A percentile compares a stretch with the other conserved stretches of the same genome.
Conservation (phyloP, 2,113 vertebrate species). For the Petaurus breviceps region DNA sequence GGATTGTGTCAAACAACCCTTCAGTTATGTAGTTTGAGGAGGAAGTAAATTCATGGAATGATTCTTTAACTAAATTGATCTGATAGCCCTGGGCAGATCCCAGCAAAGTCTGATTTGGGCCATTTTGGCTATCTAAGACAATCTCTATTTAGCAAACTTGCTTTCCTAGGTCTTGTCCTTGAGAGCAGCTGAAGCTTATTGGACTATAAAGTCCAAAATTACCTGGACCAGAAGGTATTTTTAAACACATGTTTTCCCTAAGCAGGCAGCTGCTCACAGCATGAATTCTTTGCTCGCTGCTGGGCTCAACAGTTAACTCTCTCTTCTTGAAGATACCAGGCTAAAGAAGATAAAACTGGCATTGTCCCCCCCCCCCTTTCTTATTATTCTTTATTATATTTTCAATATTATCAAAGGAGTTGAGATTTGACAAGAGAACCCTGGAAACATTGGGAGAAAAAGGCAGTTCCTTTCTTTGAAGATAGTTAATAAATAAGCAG, state of each 20-base stretch:
- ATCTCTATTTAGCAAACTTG: slow-evolving; percentile 43
- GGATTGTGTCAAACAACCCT: slow-evolving; percentile 3
- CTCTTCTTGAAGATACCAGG: slow-evolving; percentile 58
- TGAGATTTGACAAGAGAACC: slow-evolving; percentile 40
- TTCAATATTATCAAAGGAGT: slow-evolving; percentile 37
- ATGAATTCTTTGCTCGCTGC: slow-evolving; percentile 69
- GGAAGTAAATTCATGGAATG: background rate
- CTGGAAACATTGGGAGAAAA: background rate
- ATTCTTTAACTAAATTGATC: slow-evolving; percentile 43
- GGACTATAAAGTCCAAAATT: slow-evolving; percentile 73
- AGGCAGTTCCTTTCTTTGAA: background rate
- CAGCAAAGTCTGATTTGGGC: background rate
- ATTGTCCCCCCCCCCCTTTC: background rate
- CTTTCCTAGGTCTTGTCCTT: slow-evolving; percentile 78
- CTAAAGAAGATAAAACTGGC: slow-evolving; percentile 44
- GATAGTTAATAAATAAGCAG: slow-evolving; percentile 15
- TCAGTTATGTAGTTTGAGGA: background rate
- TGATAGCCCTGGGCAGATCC: background rate
- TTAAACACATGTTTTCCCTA: slow-evolving; percentile 79
- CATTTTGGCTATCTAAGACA: slow-evolving; percentile 16
- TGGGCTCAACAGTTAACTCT: slow-evolving; percentile 75
- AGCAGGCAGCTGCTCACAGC: slow-evolving; percentile 81
- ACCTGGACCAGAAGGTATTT: slow-evolving; percentile 78
- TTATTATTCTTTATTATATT: slow-evolving; percentile 54
- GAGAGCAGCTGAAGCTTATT: slow-evolving; percentile 75